These are phyloP conservation scores for Flabesymbios commensalis DNA, from an alignment of 2,888 invertebrate genomes.

Conservation along the genomic window DNA sequence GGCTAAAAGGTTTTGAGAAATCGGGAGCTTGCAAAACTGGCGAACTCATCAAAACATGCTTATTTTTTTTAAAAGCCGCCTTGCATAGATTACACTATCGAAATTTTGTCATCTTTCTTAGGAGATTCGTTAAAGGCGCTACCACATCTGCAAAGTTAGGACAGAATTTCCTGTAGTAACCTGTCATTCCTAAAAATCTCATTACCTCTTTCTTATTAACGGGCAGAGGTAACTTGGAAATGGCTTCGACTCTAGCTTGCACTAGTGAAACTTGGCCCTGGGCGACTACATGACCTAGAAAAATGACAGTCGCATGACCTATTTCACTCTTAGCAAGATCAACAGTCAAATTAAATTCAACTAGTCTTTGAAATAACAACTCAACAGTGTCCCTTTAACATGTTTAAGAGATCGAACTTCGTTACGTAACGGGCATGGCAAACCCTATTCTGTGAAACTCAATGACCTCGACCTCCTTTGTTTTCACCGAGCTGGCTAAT, in stretches of 20 bases:
- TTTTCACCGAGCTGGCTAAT: too few species aligned
- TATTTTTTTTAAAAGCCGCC: neutral
- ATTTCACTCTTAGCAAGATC: slow-evolving; percentile 13
- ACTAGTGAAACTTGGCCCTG: slow-evolving; percentile 13
- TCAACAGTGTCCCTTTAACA: slow-evolving; percentile 33
- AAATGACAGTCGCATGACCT: slow-evolving; percentile 19
- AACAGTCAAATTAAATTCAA: neutral
- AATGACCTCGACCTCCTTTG: too few species aligned
- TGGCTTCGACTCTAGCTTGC: slow-evolving; percentile 14
- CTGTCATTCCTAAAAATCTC: slow-evolving; percentile 20
- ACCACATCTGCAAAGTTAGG: neutral
- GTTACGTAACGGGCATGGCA: slow-evolving; percentile 34
- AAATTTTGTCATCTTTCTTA: neutral
- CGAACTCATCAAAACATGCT: neutral
- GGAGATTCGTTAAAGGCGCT: neutral
- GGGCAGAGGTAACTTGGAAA: slow-evolving; percentile 12
- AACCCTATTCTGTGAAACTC: too few species aligned
- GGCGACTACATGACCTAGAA: slow-evolving; percentile 30
- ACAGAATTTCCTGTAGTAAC: neutral
- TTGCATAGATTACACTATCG: neutral
- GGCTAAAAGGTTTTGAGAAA: neutral
- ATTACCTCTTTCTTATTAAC: neutral
- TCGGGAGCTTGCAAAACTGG: neutral
- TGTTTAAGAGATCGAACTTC: slow-evolving; percentile 36
- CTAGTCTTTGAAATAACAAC: slow-evolving; percentile 18